These are phyloP conservation scores for Gallinago solitaria DNA, from an alignment of 2,797 vertebrate species.

Conservation along the genomic window DNA sequence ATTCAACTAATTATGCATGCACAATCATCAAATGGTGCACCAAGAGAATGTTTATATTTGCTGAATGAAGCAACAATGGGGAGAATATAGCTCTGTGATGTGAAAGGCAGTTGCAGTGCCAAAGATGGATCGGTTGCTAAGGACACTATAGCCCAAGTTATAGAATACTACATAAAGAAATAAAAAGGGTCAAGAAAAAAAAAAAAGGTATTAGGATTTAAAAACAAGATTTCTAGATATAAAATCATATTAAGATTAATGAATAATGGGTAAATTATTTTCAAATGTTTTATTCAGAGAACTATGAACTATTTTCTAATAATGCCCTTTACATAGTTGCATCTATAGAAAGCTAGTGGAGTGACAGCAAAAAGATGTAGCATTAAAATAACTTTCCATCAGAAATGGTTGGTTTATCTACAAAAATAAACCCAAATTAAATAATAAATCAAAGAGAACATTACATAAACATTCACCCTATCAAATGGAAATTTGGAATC, in stretches of 20 bases:
- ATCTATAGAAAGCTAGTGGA: slow-evolving; percentile 54
- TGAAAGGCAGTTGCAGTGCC: slow-evolving; percentile 8
- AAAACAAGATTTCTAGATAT: neutral
- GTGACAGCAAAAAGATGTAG: slow-evolving; percentile 1
- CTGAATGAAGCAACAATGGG: neutral
- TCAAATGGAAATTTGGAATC: slow-evolving; percentile 16
- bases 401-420: neutral
- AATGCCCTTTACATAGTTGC: slow-evolving; percentile 64
- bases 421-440: neutral
- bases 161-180: neutral
- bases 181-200: neutral
- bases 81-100: slow-evolving; percentile 1
- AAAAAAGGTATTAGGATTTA: neutral
- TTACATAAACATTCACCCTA: slow-evolving; percentile 19
- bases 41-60: slow-evolving; percentile 14
- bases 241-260: slow-evolving; percentile 18
- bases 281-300: slow-evolving; percentile 61
- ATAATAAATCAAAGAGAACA: slow-evolving; percentile 10
- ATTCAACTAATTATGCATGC: slow-evolving; percentile 52
- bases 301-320: slow-evolving; percentile 50
- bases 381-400: slow-evolving; percentile 3
- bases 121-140: neutral
- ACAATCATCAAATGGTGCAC: slow-evolving; percentile 32
- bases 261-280: slow-evolving; percentile 50
- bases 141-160: neutral